Base-by-base conservation (phyloP, 1,140 invertebrate genomes). In the Vanessa atalanta region DNA sequence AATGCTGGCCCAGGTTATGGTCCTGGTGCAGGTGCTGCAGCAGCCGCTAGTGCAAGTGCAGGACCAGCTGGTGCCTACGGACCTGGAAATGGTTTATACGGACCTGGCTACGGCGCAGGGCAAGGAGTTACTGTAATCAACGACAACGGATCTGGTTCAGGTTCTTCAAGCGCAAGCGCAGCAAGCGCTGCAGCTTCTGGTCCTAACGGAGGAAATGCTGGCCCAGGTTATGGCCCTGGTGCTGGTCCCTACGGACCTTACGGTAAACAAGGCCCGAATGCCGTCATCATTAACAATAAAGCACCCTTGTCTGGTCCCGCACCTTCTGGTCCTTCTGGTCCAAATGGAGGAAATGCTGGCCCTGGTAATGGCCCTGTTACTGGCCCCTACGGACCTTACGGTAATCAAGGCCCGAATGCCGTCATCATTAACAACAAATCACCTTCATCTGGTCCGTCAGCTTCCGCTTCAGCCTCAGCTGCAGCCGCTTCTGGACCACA, bases 321-420 rank as follows among this genome's bases (percentile, higher is more conserved):
- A 8, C 3, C 51, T 5, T 12, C 51, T 4, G 14, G 12, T 3
- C 3, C 51, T 6, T 20, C 53, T 8, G 16, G 53, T 11, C 23
- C 53, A 6, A 7, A 12, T 1, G 20, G 8, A 23, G 8, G 13
- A 20, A 57, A 57, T 11, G 9, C 16, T 23, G 53, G 20, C 7
- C 16, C 11, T 26, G 53, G 5, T 57, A 16, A 51, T 15, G 50
- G 50, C 47, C 14, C 47, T 13, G 47, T 3, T 47, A 43, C 55
- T 12, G 55, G 53, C 7, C 8, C 37, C n/a, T 20, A 72, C 26
- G 80, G 69, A 55, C 31, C 73, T 70, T 67, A 76, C 15, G 72
- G 51, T 11, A 64, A 47, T 12, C 57, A 72, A 76, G 63, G 70
- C 37, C 67, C 51, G 66, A 68, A 66, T 1, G 71, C 65, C 14